phyloP scores from a whole-genome alignment of 2,113 vertebrate genomes.

The Triplophysa tibetana region DNA sequence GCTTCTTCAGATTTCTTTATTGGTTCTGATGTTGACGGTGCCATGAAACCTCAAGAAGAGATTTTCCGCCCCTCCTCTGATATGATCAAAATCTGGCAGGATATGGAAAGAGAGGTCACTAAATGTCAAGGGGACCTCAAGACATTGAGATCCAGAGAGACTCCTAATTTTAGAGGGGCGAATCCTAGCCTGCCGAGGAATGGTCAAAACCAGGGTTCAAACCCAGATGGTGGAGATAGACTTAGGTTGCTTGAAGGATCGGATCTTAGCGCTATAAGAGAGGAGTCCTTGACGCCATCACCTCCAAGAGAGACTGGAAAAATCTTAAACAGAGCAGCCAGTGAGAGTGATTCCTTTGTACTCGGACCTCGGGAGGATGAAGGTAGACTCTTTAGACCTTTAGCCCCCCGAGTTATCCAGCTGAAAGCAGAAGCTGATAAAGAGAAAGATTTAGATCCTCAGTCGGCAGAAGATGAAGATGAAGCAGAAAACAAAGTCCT shows the following conservation, averaged over 20 bases:
- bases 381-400: constrained; percentile 34
- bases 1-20: constrained; percentile 43
- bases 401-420: constrained; percentile 61
- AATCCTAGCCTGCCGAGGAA: constrained; percentile 36
- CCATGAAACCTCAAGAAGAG: constrained; percentile 55
- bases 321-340: constrained; percentile 32
- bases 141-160: constrained; percentile 27
- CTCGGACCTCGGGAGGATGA: constrained; percentile 45
- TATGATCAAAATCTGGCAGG: constrained; percentile 80
- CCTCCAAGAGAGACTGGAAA: constrained; percentile 50
- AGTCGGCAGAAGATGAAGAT: constrained; percentile 53
- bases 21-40: neutral
- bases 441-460: constrained; percentile 4
- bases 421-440: constrained; percentile 62
- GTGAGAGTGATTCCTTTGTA: constrained; percentile 52
- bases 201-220: constrained; percentile 10
- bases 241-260: constrained; percentile 74
- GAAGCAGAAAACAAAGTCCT: constrained; percentile 79
- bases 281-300: constrained; percentile 61
- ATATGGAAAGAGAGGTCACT: constrained; percentile 70
- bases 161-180: neutral
- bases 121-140: constrained; percentile 45
- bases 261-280: constrained; percentile 66
- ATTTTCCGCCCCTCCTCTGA: constrained; percentile 80
- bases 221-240: constrained; percentile 45